Evolutionary conservation across 2,797 vertebrate species (phyloP).

Genomic region (Trematomus bernacchii): DNA sequence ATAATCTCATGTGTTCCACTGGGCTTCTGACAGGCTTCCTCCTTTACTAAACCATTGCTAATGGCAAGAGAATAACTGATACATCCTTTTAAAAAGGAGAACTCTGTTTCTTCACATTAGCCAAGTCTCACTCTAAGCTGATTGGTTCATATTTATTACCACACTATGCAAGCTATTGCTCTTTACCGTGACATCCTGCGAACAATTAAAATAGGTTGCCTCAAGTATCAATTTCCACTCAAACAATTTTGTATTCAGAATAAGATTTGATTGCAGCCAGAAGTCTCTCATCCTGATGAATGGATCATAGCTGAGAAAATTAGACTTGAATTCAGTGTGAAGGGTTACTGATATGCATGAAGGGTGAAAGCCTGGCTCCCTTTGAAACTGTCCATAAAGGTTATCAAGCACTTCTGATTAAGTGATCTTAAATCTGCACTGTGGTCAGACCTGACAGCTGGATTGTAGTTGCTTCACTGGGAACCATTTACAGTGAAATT

Average conservation of each 20-base stretch:
- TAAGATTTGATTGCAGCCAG: background rate
- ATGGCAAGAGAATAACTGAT: slow-evolving; percentile 19
- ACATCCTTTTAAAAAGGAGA: slow-evolving; percentile 13
- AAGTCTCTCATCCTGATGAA: background rate
- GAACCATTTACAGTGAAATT: background rate
- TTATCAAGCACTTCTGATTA: background rate
- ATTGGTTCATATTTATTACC: background rate
- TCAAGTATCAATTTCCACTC: slow-evolving; percentile 3
- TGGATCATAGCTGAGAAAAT: background rate
- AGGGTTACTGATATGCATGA: background rate
- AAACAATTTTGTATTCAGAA: background rate
- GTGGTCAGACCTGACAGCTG: slow-evolving; percentile 4
- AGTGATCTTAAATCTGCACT: background rate
- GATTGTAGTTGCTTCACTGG: background rate
- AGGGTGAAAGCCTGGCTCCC: background rate
- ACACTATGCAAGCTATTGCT: background rate
- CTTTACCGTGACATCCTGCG: background rate
- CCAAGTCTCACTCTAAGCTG: background rate
- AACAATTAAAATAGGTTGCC: background rate
- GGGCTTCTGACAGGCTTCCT: slow-evolving; percentile 9
- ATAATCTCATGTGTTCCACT: slow-evolving; percentile 13
- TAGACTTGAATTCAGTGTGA: slow-evolving; percentile 8
- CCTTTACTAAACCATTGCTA: slow-evolving; percentile 13
- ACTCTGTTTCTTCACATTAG: background rate
- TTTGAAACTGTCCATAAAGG: background rate